phyloP scores from a whole-genome alignment of 2,113 vertebrate species.

The Globicephala melas region DNA sequence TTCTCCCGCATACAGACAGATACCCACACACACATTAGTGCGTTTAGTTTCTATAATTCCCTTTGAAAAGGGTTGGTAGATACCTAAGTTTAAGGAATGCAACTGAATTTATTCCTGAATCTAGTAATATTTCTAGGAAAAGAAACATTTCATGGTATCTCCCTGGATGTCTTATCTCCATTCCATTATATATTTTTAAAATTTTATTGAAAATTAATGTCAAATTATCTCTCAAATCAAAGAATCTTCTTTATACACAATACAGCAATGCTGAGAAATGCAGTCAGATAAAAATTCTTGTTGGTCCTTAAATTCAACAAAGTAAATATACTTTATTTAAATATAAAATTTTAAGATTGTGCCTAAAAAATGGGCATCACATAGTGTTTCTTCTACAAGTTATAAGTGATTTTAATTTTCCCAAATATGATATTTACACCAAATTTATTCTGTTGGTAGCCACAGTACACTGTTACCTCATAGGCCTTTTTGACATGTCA shows the following conservation, averaged over 20 bases:
- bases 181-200: background rate
- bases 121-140: background rate
- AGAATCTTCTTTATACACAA: background rate
- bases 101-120: background rate
- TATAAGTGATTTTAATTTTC: background rate
- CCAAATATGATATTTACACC: background rate
- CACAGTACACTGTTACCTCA: background rate
- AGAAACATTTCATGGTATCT: background rate
- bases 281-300: background rate
- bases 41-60: background rate
- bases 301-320: background rate
- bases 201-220: background rate
- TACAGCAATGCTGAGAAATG: background rate
- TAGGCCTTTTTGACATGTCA: background rate
- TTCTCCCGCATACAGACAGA: background rate
- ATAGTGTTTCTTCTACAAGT: background rate
- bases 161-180: background rate
- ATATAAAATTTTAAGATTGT: background rate
- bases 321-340: background rate
- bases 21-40: background rate
- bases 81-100: background rate
- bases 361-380: background rate
- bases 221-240: constrained; percentile 1
- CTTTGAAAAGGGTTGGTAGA: background rate
- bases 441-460: background rate